These are phyloP conservation scores for Condylura cristata DNA, from an alignment of 2,113 vertebrate species.

Conservation along the genomic window DNA sequence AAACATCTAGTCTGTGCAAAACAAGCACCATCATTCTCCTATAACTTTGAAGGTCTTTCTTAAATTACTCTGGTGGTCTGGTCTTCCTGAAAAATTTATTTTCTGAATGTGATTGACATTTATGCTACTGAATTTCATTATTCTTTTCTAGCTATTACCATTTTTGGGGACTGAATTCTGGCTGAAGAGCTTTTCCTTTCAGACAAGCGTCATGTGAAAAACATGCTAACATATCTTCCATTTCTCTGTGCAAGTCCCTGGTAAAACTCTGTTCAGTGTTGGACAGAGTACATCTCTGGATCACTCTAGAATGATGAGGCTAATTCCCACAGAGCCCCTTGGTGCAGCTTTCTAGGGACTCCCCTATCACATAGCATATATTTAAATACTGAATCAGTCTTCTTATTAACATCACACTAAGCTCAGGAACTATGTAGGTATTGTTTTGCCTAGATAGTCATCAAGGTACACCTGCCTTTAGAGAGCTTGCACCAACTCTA, in stretches of 20 bases:
- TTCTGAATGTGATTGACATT: neutral
- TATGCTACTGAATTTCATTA: neutral
- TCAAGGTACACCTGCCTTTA: neutral
- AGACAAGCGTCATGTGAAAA: neutral
- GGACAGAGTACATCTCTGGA: neutral
- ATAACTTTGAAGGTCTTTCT: neutral
- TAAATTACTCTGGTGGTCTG: neutral
- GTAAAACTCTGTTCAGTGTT: neutral
- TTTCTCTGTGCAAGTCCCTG: neutral
- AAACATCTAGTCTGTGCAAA: neutral
- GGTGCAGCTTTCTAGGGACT: neutral
- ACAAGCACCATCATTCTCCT: neutral
- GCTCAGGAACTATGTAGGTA: neutral
- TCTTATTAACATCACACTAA: neutral
- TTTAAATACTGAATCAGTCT: neutral
- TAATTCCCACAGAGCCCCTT: fast-evolving
- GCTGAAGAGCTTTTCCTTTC: neutral
- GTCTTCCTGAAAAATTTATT: neutral
- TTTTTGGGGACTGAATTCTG: neutral
- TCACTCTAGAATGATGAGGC: neutral
- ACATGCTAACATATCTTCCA: neutral
- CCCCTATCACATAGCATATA: neutral
- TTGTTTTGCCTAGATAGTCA: neutral
- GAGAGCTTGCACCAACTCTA: neutral
- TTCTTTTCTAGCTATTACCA: neutral